Evolutionary conservation across 2,113 vertebrate species (phyloP), one percentile per base, ranked within the genome.

Genomic region (Nannospalax galili): DNA sequence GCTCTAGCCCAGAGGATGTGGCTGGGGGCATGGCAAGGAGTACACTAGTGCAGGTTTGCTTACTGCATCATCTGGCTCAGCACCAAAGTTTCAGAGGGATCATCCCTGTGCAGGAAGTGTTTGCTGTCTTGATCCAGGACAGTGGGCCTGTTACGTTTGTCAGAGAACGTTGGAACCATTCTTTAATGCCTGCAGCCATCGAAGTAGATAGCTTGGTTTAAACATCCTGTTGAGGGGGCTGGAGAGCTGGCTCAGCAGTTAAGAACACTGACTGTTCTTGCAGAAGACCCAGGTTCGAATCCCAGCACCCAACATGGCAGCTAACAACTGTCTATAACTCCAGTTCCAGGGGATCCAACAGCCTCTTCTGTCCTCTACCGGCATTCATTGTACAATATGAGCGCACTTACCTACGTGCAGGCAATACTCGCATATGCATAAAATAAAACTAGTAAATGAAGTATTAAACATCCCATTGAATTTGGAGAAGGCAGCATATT

Each of bases 1-100:
- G 84, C 60, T 80, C 28, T 42, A 60, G 84, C 35, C 17, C 17
- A 58, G 82, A 97, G 96, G 96, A 93, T 91, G 92, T 92, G 94
- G 96, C 92, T 80, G 75, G 52, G 62, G 92, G 69, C 0, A 4
- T 69, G 86, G 69, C 87, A 35, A 26, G 69, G 22, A 62, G 45
- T 92, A 22, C 3, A 10, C 7, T 1, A 30, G 16, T 2, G 2
- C 22, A 35, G 58, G 20, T 1, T 48, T 85, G 62, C 90, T 91
- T 67, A 35, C 72, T 56, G 32, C 75, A 75, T 32, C 77, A 1
- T 48, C 48, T 95, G 78, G n/a, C 80, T 78, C 73, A n/a, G 19
- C 10, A 15, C 35, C 15, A 28, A 42, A 75, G 91, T 58, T 40
- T 73, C 69, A 35, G 64, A 79, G 77, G 42, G 72, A 64, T 64